Percentiles rank a stretch among this genome's conserved stretches.
These are phyloP conservation scores for Cantharis rufa DNA, from an alignment of 2,888 invertebrate species.

Conservation along the genomic window DNA sequence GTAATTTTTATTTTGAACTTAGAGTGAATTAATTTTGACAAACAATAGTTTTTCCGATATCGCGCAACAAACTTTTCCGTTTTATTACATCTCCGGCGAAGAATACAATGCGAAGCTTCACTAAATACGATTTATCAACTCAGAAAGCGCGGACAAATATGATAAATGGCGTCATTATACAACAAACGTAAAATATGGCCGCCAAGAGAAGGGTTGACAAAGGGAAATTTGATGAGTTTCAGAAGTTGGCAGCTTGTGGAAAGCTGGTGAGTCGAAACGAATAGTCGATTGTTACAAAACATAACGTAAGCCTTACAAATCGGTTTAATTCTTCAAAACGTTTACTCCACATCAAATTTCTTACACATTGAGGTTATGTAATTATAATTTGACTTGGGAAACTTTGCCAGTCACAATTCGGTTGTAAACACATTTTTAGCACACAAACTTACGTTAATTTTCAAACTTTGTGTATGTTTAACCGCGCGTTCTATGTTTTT, in stretches of 20 bases:
- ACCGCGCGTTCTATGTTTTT: background rate
- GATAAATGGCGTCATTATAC: slow-evolving; percentile 42
- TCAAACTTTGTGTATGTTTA: background rate
- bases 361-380: background rate
- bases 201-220: slow-evolving; percentile 35
- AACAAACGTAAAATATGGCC: slow-evolving; percentile 41
- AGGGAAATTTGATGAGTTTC: slow-evolving; percentile 33
- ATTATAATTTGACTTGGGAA: background rate
- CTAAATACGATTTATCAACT: slow-evolving; percentile 36
- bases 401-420: background rate
- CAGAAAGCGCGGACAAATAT: slow-evolving; percentile 33
- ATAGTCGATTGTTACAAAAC: slow-evolving; percentile 6
- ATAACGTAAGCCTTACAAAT: slow-evolving; percentile 12
- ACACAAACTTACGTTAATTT: background rate
- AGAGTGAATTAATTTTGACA: background rate
- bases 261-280: slow-evolving; percentile 2
- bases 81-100: background rate
- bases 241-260: slow-evolving; percentile 8
- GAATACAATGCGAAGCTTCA: slow-evolving; percentile 10
- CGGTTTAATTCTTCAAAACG: slow-evolving; percentile 4
- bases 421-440: background rate
- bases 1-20: background rate
- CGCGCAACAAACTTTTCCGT: background rate
- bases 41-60: background rate
- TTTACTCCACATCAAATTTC: background rate